phyloP scores from a whole-genome alignment of 2,888 invertebrate species.

The Coecobrya sp. region DNA sequence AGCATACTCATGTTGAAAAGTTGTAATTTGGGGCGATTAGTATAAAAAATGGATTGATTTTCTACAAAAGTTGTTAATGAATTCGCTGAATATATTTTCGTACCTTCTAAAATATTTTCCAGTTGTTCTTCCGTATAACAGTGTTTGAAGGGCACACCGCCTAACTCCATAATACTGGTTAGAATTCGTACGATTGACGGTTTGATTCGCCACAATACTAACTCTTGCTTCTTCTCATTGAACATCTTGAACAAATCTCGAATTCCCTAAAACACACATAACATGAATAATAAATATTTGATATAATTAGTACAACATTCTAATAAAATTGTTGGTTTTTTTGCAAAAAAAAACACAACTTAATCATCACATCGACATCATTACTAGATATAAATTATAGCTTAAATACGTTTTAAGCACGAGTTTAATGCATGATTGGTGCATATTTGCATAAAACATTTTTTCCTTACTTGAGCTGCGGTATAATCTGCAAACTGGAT shows the following conservation, averaged over 20 bases:
- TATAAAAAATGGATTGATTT: conserved; percentile 27
- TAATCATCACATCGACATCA: background rate
- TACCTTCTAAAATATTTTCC: conserved; percentile 90
- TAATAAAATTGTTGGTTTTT: background rate
- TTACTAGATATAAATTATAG: background rate
- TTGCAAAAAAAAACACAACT: background rate
- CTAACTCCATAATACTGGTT: conserved; percentile 83
- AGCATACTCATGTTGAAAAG: background rate
- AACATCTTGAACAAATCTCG: conserved; percentile 85
- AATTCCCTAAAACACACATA: conserved; percentile 81
- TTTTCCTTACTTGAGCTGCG: conserved; percentile 91
- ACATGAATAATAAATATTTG: background rate
- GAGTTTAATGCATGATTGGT: background rate
- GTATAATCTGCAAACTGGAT: conserved; percentile 96
- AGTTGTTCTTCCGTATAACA: conserved; percentile 90
- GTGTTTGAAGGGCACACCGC: conserved; percentile 89
- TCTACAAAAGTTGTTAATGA: background rate
- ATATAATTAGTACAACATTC: background rate
- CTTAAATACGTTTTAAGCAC: background rate
- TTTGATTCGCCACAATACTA: conserved; percentile 85
- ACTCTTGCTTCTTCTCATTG: conserved; percentile 83
- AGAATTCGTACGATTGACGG: conserved; percentile 85
- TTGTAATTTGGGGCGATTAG: background rate
- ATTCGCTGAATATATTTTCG: background rate
- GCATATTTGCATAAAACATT: background rate